Percentiles rank a stretch among this genome's conserved stretches.
Evolutionary conservation across 2,797 vertebrate species (phyloP).

Genomic region (Syngnathus rostellatus): DNA sequence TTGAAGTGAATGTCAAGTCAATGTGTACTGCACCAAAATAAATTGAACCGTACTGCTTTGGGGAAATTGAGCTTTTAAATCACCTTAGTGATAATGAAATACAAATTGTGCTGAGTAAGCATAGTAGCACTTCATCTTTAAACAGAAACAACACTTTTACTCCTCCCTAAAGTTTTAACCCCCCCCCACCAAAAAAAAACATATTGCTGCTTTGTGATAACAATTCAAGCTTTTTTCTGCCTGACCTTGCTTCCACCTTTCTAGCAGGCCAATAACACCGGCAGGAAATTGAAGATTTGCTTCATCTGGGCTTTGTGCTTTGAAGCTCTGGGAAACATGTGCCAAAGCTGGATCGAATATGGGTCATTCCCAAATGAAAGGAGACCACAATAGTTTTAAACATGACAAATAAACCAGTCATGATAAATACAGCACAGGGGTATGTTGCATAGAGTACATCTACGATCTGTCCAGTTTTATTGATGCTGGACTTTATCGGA

Average conservation of each 20-base stretch:
- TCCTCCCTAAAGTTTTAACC: background rate
- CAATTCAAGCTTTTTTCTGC: constrained; percentile 4
- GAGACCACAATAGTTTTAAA: background rate
- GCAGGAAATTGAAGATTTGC: constrained; percentile 9
- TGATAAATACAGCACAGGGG: background rate
- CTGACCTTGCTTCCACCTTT: background rate
- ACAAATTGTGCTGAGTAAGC: background rate
- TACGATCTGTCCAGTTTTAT: too few species aligned
- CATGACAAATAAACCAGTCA: background rate
- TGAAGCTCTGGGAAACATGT: constrained; percentile 1
- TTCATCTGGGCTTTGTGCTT: constrained; percentile 7
- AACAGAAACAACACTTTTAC: background rate
- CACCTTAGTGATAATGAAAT: too few species aligned
- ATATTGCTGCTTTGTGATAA: constrained; percentile 7
- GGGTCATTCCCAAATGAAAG: constrained; percentile 7
- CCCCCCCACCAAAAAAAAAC: background rate
- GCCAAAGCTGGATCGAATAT: background rate
- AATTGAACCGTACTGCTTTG: too few species aligned
- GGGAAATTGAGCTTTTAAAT: too few species aligned
- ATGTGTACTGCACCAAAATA: too few species aligned
- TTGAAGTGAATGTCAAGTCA: background rate
- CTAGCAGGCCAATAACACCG: constrained; percentile 1
- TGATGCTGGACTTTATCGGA: background rate
- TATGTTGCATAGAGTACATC: too few species aligned
- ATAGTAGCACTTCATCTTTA: background rate